These are phyloP conservation scores for Gorsachius goisagi DNA, from an alignment of 2,113 vertebrate species.

Conservation along the genomic window DNA sequence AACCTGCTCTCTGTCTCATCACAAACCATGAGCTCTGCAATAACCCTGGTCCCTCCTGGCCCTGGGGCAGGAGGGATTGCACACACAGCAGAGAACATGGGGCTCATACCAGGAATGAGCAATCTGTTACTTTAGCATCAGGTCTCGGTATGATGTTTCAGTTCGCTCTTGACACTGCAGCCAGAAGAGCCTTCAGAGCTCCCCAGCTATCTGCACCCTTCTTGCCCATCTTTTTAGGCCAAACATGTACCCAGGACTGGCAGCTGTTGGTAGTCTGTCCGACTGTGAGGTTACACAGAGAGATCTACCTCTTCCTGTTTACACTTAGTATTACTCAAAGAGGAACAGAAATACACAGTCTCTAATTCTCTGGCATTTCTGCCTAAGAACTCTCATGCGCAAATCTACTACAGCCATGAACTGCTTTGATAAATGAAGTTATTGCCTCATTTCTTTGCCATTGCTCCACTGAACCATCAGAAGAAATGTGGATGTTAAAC, in stretches of 20 bases:
- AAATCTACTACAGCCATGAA: background rate
- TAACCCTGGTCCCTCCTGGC: background rate
- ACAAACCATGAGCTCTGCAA: background rate
- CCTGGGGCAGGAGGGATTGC: background rate
- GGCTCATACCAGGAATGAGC: background rate
- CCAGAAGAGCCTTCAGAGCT: background rate
- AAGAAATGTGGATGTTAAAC: background rate
- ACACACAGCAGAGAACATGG: fast-evolving
- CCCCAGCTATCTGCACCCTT: background rate
- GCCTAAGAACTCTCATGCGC: background rate
- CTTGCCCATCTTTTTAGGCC: background rate
- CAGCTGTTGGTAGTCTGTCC: background rate
- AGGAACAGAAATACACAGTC: background rate
- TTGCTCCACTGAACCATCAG: background rate
- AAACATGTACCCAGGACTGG: background rate
- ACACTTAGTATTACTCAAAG: background rate
- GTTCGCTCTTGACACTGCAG: background rate
- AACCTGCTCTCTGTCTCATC: background rate
- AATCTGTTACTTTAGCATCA: fast-evolving
- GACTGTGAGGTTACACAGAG: background rate
- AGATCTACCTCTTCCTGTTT: background rate
- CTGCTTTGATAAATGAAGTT: background rate
- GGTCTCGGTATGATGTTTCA: fast-evolving
- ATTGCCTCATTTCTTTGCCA: conserved; percentile 6
- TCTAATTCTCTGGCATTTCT: background rate